Evolutionary conservation across 2,113 vertebrate genomes (phyloP).

Genomic region (Otus sunia): DNA sequence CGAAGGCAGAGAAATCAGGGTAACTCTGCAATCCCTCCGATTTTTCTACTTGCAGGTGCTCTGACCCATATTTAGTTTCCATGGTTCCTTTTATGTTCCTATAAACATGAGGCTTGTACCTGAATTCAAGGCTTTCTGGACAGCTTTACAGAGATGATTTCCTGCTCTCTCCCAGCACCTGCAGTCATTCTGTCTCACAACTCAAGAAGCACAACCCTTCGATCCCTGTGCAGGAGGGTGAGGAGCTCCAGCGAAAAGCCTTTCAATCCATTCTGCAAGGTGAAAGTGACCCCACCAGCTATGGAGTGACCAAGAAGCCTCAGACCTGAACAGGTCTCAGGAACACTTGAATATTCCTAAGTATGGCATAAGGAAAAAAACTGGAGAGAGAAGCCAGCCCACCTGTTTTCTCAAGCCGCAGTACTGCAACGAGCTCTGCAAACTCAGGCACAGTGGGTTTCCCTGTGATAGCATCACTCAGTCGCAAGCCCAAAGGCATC

Average conservation of each 20-base stretch:
- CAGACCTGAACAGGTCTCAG: background rate
- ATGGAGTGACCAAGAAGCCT: background rate
- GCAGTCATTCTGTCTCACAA: slow-evolving; percentile 7
- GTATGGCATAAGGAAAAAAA: background rate
- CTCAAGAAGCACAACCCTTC: background rate
- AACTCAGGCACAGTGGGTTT: background rate
- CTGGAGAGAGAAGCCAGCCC: background rate
- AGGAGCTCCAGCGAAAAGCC: background rate
- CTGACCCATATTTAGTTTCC: slow-evolving; percentile 47
- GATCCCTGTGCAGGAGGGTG: background rate
- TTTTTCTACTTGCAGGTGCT: background rate
- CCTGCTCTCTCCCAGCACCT: background rate
- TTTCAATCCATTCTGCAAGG: background rate
- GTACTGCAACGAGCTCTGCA: background rate
- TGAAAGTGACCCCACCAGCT: background rate
- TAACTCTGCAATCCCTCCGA: background rate
- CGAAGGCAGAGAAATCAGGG: background rate
- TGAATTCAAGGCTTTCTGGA: slow-evolving; percentile 34
- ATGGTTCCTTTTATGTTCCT: slow-evolving; percentile 45
- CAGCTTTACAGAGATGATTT: slow-evolving; percentile 47
- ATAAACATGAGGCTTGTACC: slow-evolving; percentile 25
- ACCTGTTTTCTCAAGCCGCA: background rate
- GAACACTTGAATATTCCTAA: background rate
- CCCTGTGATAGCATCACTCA: background rate
- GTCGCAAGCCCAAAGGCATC: background rate